phyloP scores from a whole-genome alignment of 2,797 vertebrate genomes.

The Eptatretus atami region DNA sequence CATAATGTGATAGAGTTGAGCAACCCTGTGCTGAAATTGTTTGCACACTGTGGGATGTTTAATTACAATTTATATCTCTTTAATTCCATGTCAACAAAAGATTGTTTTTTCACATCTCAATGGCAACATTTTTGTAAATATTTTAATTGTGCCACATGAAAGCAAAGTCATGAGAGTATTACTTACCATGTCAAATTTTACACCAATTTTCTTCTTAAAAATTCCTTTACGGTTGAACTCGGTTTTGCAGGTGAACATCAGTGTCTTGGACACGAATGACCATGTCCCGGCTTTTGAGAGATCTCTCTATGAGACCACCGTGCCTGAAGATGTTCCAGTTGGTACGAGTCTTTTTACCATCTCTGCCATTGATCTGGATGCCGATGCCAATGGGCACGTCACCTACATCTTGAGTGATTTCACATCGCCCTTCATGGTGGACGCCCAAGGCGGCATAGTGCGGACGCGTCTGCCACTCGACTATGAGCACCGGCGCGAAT shows the following conservation, averaged over 20 bases:
- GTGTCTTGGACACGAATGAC: conserved; percentile 78
- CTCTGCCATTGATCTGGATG: conserved; percentile 45
- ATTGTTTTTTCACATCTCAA: no score
- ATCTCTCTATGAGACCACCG: conserved; percentile 41
- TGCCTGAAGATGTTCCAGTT: conserved; percentile 47
- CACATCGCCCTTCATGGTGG: conserved; percentile 14
- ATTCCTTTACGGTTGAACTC: no score
- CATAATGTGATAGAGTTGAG: no score
- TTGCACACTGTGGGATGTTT: no score
- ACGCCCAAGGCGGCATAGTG: neutral
- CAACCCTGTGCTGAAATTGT: no score
- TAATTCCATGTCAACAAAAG: no score
- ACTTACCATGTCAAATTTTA: no score
- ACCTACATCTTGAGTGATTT: conserved; percentile 44
- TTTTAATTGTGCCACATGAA: no score
- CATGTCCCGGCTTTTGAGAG: conserved; percentile 56
- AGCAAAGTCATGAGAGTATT: no score
- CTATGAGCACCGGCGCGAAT: conserved; percentile 47
- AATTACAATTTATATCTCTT: no score
- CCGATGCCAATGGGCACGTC: conserved; percentile 60
- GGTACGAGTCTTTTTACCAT: conserved; percentile 57
- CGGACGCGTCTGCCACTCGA: conserved; percentile 47
- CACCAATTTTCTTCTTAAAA: no score
- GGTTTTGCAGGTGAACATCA: conserved; percentile 59
- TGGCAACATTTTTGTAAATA: no score